Evolutionary conservation across 2,888 invertebrate genomes (phyloP).

Genomic region (Ochropleura plecta): DNA sequence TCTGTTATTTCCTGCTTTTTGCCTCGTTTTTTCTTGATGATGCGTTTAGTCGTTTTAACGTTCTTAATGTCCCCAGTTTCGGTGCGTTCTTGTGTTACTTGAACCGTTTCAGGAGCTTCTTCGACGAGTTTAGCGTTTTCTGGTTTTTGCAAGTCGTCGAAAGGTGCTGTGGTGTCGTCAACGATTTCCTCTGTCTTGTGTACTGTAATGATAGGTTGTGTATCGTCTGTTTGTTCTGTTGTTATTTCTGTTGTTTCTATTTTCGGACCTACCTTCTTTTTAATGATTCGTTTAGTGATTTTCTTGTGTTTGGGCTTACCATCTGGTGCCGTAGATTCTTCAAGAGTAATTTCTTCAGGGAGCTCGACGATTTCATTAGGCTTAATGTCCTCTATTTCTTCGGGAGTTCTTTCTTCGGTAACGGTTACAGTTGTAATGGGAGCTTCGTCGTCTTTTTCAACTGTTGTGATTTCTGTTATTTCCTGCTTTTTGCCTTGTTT

Average conservation of each 20-base stretch:
- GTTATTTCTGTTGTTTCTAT: neutral
- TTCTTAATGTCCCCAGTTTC: constrained; percentile 34
- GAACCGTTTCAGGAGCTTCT: constrained; percentile 61
- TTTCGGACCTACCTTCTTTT: constrained; percentile 3
- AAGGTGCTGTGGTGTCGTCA: neutral
- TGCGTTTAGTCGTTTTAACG: constrained; percentile 36
- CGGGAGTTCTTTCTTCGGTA: constrained; percentile 27
- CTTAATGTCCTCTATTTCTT: constrained; percentile 33
- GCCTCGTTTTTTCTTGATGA: constrained; percentile 47
- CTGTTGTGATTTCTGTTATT: too few relatives aligned
- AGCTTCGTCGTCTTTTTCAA: too few relatives aligned
- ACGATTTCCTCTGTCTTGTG: constrained; percentile 38
- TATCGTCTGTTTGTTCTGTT: constrained; percentile 45
- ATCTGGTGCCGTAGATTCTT: constrained; percentile 65
- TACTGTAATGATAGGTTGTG: constrained; percentile 36
- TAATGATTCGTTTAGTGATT: constrained; percentile 44
- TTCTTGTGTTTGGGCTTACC: constrained; percentile 68
- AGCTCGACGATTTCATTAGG: constrained; percentile 67
- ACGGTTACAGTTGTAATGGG: constrained; percentile 40
- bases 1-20: constrained; percentile 46
- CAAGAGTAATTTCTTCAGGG: constrained; percentile 60
- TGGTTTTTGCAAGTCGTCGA: neutral
- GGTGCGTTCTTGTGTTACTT: constrained; percentile 62
- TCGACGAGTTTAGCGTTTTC: constrained; percentile 48
- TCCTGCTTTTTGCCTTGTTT: too few relatives aligned